Evolutionary conservation across 2,113 vertebrate genomes (phyloP).

Genomic region (Lasiurus borealis): DNA sequence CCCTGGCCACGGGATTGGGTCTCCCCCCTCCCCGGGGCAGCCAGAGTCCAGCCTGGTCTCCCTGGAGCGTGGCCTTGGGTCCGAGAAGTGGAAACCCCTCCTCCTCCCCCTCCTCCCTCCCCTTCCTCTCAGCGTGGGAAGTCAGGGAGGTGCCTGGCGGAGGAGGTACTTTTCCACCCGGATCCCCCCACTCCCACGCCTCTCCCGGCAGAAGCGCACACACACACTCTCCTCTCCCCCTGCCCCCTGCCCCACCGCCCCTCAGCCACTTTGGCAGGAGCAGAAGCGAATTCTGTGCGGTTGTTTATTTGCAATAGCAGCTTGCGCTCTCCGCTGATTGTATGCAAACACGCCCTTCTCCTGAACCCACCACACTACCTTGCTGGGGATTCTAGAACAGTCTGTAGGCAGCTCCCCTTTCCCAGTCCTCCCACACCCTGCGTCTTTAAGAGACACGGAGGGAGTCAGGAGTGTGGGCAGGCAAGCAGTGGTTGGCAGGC

Average conservation of each 20-base stretch:
- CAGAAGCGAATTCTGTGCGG: background rate
- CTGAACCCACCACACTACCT: background rate
- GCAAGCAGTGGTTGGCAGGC: background rate
- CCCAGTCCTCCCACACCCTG: background rate
- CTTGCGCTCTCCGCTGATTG: background rate
- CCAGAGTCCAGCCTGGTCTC: background rate
- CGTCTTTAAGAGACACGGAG: background rate
- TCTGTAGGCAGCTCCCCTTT: background rate
- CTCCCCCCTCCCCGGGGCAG: background rate
- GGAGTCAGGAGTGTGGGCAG: fast-evolving
- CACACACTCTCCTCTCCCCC: fast-evolving
- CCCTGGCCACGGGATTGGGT: background rate
- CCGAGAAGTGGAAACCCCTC: background rate
- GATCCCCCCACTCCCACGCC: background rate
- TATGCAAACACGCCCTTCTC: background rate
- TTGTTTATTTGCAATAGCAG: too few relatives aligned
- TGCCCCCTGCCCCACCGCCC: fast-evolving
- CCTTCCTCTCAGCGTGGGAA: fast-evolving
- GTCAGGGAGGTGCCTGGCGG: background rate
- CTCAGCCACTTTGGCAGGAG: fast-evolving
- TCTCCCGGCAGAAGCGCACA: too few relatives aligned
- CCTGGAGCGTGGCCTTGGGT: background rate
- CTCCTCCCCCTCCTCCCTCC: too few relatives aligned
- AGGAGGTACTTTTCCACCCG: fast-evolving
- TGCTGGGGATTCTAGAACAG: background rate